Conservation (phyloP, 2,113 vertebrate species). For the Rhinolophus ferrumequinum region DNA sequence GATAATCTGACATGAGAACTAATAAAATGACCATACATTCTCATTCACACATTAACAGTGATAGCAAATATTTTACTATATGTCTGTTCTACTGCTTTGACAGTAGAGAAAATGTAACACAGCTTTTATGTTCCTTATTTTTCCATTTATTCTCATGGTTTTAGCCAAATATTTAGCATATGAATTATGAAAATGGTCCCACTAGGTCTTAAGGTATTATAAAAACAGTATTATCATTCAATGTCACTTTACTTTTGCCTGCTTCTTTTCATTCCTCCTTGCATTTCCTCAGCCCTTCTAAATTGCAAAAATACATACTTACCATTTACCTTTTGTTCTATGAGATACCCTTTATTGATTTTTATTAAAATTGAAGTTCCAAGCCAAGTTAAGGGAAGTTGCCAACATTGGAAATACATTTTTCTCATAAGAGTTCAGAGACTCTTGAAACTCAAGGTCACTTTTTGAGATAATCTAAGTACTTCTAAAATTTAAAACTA, state of each 20-base stretch:
- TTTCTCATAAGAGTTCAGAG: slow-evolving; percentile 45
- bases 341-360: slow-evolving; percentile 8
- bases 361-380: slow-evolving; percentile 33
- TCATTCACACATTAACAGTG: neutral
- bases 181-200: slow-evolving; percentile 13
- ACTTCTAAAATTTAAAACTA: slow-evolving; percentile 8
- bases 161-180: neutral
- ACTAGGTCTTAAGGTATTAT: neutral
- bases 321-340: slow-evolving; percentile 17
- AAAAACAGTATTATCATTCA: neutral
- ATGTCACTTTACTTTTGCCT: neutral
- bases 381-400: slow-evolving; percentile 17
- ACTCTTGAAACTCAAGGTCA: slow-evolving; percentile 56
- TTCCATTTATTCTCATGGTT: slow-evolving; percentile 3
- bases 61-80: neutral
- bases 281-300: neutral
- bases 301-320: neutral
- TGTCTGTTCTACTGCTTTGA: neutral
- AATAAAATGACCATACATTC: neutral
- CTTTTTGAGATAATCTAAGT: slow-evolving; percentile 48
- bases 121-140: neutral
- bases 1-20: neutral
- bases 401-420: neutral
- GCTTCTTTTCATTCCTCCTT: neutral
- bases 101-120: neutral